phyloP scores from a whole-genome alignment of 2,113 vertebrate genomes.

The Strigops habroptila region DNA sequence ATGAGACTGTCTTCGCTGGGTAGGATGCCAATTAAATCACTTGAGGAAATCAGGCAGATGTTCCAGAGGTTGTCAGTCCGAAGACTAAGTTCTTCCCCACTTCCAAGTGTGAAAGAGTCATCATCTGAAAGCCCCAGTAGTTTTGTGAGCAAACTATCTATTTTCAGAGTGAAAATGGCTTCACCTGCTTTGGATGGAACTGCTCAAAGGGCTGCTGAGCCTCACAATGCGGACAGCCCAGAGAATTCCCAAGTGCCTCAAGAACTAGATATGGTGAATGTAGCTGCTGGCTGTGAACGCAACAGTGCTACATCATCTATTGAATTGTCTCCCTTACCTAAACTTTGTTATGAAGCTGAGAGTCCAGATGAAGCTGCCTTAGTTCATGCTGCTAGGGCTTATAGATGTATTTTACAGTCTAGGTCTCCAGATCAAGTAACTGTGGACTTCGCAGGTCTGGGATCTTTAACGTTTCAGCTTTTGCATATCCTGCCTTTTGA shows the following conservation, averaged over 20 bases:
- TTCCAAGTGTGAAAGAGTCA: slow-evolving; percentile 45
- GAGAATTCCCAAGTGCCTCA: not conserved
- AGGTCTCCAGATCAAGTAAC: slow-evolving; percentile 82
- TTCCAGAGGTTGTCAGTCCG: slow-evolving; percentile 84
- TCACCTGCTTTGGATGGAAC: slow-evolving; percentile 48
- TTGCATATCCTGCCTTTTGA: slow-evolving; percentile 91
- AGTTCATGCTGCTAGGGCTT: slow-evolving; percentile 80
- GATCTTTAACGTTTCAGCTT: slow-evolving; percentile 80
- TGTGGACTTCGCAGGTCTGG: slow-evolving; percentile 82
- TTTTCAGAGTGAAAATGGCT: slow-evolving; percentile 73
- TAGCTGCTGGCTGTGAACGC: not conserved
- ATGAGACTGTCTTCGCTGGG: slow-evolving; percentile 69
- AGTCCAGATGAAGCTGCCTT: slow-evolving; percentile 78
- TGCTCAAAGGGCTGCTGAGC: not conserved
- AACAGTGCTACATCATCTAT: not conserved
- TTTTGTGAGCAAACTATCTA: slow-evolving; percentile 71
- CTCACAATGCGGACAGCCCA: not conserved
- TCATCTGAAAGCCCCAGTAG: slow-evolving; percentile 59
- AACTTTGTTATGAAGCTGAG: slow-evolving; percentile 80
- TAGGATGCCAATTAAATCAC: slow-evolving; percentile 76
- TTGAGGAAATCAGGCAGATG: slow-evolving; percentile 87
- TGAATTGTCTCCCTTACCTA: not conserved
- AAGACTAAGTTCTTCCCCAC: slow-evolving; percentile 69
- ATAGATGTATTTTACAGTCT: slow-evolving; percentile 76
- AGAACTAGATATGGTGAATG: not conserved